These are phyloP conservation scores for Dioctria linearis DNA, from an alignment of 2,888 invertebrate species.

Conservation along the genomic window DNA sequence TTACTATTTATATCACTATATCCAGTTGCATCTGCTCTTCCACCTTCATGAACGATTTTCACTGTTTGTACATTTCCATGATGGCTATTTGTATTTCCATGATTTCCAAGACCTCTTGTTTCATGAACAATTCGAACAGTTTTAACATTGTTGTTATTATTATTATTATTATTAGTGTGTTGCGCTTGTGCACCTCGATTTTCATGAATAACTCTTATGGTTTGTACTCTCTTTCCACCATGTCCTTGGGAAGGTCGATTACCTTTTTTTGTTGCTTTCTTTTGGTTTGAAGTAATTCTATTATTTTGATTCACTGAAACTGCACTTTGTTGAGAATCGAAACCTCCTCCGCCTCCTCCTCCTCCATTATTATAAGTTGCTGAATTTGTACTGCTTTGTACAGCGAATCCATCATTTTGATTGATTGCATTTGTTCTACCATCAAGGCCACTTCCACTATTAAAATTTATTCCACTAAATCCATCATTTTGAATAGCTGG, in stretches of 20 bases:
- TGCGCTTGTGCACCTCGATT: not conserved
- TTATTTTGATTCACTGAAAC: no score
- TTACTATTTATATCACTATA: slow-evolving; percentile 1
- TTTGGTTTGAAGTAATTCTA: no score
- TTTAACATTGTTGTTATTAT: not conserved
- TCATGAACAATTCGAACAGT: slow-evolving; percentile 25
- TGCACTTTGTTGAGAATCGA: no score
- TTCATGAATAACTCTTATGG: slow-evolving; percentile 37
- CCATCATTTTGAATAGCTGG: slow-evolving; percentile 11
- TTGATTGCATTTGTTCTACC: no score
- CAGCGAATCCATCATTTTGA: not conserved
- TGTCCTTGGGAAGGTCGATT: not conserved
- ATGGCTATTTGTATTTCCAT: not conserved
- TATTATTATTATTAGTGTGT: no score
- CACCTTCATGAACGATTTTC: slow-evolving; percentile 15
- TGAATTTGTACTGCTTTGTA: no score
- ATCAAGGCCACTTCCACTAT: no score
- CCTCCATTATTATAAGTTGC: no score
- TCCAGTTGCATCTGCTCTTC: not conserved
- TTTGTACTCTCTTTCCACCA: not conserved
- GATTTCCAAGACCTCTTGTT: not conserved
- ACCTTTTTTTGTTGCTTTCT: not conserved
- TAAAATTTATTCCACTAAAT: not conserved
- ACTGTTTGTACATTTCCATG: slow-evolving; percentile 10
- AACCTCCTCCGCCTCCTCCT: no score